Evolutionary conservation across 2,888 invertebrate genomes (phyloP).

Genomic region (Morpho deidamia): DNA sequence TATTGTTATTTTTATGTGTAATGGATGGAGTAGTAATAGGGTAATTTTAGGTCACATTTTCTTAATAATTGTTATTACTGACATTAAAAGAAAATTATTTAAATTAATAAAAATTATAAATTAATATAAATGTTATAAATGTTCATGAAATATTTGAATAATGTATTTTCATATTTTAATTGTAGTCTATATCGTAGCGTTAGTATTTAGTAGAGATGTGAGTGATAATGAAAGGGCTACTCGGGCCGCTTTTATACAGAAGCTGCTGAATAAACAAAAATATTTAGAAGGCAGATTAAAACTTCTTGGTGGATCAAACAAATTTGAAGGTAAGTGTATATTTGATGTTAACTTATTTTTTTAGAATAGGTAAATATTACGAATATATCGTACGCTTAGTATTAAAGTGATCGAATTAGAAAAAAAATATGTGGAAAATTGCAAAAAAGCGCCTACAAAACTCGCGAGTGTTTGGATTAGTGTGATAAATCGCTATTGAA

Average conservation of each 20-base stretch:
- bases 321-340: conserved; percentile 83
- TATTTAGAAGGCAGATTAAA: conserved; percentile 86
- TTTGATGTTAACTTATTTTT: neutral
- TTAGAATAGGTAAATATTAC: neutral
- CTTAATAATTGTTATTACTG: neutral
- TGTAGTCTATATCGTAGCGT: conserved; percentile 14
- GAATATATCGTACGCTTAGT: neutral
- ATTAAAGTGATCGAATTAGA: neutral
- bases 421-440: no score
- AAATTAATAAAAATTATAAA: neutral
- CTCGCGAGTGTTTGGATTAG: no score
- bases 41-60: neutral
- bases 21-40: neutral
- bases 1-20: neutral
- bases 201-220: conserved; percentile 40
- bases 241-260: conserved; percentile 80
- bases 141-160: neutral
- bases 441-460: no score
- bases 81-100: no score
- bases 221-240: conserved; percentile 52
- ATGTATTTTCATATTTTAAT: conserved; percentile 9
- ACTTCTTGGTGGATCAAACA: conserved; percentile 82
- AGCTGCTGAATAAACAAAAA: conserved; percentile 83
- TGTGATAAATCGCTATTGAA: no score
- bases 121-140: neutral